Evolutionary conservation across 2,888 invertebrate genomes (phyloP), one percentile per base, ranked within the genome.

Genomic region (Altica lythri): DNA sequence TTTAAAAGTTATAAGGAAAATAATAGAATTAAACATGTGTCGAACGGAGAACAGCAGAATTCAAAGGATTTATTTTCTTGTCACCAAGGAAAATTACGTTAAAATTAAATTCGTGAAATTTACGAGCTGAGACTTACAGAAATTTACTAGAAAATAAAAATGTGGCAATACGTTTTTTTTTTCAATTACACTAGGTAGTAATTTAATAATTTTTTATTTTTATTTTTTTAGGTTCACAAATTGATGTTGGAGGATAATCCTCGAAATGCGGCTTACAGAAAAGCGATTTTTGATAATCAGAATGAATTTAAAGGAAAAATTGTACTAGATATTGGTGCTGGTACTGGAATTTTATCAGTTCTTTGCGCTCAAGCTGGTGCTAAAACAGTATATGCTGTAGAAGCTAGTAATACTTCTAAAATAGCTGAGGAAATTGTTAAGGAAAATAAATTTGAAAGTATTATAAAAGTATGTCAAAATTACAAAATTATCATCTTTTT

Each of bases 351-450:
- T 64, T 77, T 97, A 17, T 93, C 95, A 1, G 79, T 95, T 68
- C 92, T 94, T 75, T 92, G 92, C 74, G 95, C 92, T 0, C 81
- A 87, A 76, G 94, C 92, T 19, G 95, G 95, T n/a, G 95, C 95
- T 3, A 83, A 82, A 52, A 86, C 86, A 74, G 94, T 94, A 0
- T 92, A 86, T 73, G 90, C 92, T 5, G 83, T 93, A 1, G 92
- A 93, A 81, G 92, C 90, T 1, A 90, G 89, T 67, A 81, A 84
- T 59, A 75, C 89, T 27, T 86, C 86, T 2, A 76, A 79, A 66
- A 72, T 89, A 43, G 84, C 89, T 1, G 76, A 81, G 57, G 80
- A 86, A 70, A 79, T 90, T 13, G 82, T 86, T 0, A 80, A 81
- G 60, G 89, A 90, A 69, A 93, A 93, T 74, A 79, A 83, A 13